phyloP scores from a whole-genome alignment of 23 tunicate genomes.

The Phallusia fumigata region DNA sequence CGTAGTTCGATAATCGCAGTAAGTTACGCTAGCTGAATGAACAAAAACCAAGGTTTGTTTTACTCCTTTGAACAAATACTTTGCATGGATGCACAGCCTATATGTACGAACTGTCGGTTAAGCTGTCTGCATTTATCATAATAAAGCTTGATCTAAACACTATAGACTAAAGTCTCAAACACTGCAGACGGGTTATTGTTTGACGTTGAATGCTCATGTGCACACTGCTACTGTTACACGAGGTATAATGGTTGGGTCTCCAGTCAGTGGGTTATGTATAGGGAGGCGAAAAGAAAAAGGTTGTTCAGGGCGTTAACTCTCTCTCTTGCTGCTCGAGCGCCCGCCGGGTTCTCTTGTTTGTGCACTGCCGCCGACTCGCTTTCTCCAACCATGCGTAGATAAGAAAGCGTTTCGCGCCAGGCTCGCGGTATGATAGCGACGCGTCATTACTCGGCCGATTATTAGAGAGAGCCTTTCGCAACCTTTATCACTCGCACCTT shows the following conservation, averaged over 20 bases:
- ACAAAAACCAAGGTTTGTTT: neutral
- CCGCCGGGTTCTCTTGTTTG: slow-evolving; percentile 31
- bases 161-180: no score
- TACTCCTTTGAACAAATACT: no score
- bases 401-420: neutral
- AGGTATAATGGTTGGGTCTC: no score
- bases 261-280: no score
- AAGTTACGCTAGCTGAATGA: slow-evolving; percentile 3
- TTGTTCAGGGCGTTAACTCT: neutral
- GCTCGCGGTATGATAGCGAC: neutral
- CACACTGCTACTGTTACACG: no score
- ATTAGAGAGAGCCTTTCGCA: neutral
- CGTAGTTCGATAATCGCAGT: neutral
- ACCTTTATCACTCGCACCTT: neutral
- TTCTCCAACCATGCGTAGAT: neutral
- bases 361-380: neutral
- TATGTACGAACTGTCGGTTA: no score
- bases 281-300: no score
- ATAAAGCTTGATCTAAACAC: no score
- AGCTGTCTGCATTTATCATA: no score
- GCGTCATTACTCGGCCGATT: neutral
- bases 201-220: no score
- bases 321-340: slow-evolving; percentile 17
- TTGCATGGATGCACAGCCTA: no score
- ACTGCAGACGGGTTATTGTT: no score